A percentile compares a stretch with the other conserved stretches of the same genome.
phyloP scores from a whole-genome alignment of 2,113 vertebrate species.

The Chlorodrepanis virens region DNA sequence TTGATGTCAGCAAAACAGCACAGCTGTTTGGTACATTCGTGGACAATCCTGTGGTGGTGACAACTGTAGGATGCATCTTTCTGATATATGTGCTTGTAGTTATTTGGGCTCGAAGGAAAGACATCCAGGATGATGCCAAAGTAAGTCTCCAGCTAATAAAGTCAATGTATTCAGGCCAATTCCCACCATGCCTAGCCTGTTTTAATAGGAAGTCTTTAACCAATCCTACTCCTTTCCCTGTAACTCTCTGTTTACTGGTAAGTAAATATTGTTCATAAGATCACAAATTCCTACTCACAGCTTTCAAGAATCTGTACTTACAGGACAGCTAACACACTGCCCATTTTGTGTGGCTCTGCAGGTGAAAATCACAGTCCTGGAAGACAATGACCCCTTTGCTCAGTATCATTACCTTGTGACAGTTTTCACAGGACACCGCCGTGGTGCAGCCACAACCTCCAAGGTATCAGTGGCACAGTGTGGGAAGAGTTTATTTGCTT shows the following conservation, averaged over 20 bases:
- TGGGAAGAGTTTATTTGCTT: neutral
- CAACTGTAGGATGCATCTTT: conserved; percentile 85
- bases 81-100: conserved; percentile 80
- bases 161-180: neutral
- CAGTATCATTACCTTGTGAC: conserved; percentile 88
- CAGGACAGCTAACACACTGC: neutral
- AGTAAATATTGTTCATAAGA: neutral
- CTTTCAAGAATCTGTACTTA: neutral
- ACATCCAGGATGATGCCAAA: conserved; percentile 87
- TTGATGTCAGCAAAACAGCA: conserved; percentile 82
- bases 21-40: conserved; percentile 89
- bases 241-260: neutral
- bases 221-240: neutral
- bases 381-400: conserved; percentile 91
- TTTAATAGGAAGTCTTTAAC: neutral
- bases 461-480: conserved; percentile 73
- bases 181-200: neutral
- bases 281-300: neutral
- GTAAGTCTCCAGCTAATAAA: conserved; percentile 64
- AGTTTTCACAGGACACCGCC: conserved; percentile 87
- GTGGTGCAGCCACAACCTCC: conserved; percentile 87
- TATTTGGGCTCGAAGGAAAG: conserved; percentile 90
- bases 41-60: conserved; percentile 90
- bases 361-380: conserved; percentile 89
- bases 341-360: conserved; percentile 15